A percentile compares a stretch with the other conserved stretches of the same genome.
Evolutionary conservation across 2,888 invertebrate genomes (phyloP).

Genomic region (Yponomeuta sedellus): DNA sequence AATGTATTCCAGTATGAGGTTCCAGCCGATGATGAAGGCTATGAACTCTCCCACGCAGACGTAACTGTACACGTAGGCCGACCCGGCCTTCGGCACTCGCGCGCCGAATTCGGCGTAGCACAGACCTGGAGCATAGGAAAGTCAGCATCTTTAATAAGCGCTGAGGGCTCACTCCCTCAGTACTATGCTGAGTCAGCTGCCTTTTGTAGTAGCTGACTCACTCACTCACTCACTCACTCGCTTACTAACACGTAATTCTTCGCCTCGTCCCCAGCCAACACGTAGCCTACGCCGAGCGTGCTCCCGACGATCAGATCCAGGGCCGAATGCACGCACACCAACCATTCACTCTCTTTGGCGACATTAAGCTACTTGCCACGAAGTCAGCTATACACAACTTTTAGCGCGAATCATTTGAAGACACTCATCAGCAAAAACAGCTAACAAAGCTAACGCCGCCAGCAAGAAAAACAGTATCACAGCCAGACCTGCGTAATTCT

Average conservation of each 20-base stretch:
- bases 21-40: slow-evolving; percentile 96
- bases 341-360: no score
- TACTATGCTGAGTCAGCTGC: no score
- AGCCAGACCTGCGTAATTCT: no score
- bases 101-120: slow-evolving; percentile 96
- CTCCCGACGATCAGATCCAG: slow-evolving; percentile 89
- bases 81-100: slow-evolving; percentile 92
- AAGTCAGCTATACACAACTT: no score
- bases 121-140: slow-evolving; percentile 70
- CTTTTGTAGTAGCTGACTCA: no score
- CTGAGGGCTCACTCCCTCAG: no score
- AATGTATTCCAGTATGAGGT: slow-evolving; percentile 91
- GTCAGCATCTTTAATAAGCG: background rate
- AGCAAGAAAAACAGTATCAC: no score
- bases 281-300: slow-evolving; percentile 93
- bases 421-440: no score
- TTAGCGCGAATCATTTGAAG: no score
- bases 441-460: no score
- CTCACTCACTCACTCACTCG: no score
- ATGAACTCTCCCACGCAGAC: slow-evolving; percentile 94
- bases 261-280: slow-evolving; percentile 90
- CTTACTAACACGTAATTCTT: slow-evolving; percentile 83
- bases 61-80: slow-evolving; percentile 95
- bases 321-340: background rate
- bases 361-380: no score